A percentile compares a stretch with the other conserved stretches of the same genome.
Evolutionary conservation across 2,113 vertebrate genomes (phyloP).

Genomic region (Fukomys damarensis): DNA sequence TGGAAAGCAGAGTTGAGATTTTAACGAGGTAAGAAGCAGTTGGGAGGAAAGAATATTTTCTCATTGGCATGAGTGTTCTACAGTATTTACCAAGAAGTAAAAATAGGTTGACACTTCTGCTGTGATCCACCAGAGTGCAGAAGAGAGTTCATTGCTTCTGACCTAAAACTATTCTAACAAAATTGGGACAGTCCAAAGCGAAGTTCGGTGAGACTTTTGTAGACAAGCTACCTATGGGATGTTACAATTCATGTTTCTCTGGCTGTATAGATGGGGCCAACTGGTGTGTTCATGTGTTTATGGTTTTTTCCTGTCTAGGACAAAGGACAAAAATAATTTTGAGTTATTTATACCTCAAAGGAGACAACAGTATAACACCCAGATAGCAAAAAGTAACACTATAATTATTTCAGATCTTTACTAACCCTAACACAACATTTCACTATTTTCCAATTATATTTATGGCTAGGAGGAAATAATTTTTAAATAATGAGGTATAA

Average conservation of each 20-base stretch:
- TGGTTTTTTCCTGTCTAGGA: not conserved
- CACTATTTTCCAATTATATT: not conserved
- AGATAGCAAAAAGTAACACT: not conserved
- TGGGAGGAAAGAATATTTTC: not conserved
- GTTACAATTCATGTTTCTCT: not conserved
- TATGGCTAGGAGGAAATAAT: not conserved
- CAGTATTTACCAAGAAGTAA: not conserved
- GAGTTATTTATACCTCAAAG: not conserved
- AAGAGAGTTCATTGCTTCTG: constrained; percentile 50
- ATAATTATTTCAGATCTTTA: not conserved
- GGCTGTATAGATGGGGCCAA: not conserved
- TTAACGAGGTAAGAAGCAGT: not conserved
- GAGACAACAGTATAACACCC: not conserved
- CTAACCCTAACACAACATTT: not conserved
- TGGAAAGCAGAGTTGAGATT: not conserved
- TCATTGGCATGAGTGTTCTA: not conserved
- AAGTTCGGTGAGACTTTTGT: not conserved
- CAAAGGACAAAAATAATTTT: not conserved
- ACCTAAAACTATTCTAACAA: not conserved
- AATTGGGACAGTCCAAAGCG: not conserved
- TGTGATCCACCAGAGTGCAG: constrained; percentile 67
- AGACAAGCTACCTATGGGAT: not conserved
- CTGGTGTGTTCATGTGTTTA: not conserved
- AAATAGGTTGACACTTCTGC: not conserved
- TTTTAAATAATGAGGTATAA: not conserved